Percentiles rank a stretch among this genome's conserved stretches.
phyloP scores from a whole-genome alignment of 2,888 invertebrate species.

The Chironomus tentans region DNA sequence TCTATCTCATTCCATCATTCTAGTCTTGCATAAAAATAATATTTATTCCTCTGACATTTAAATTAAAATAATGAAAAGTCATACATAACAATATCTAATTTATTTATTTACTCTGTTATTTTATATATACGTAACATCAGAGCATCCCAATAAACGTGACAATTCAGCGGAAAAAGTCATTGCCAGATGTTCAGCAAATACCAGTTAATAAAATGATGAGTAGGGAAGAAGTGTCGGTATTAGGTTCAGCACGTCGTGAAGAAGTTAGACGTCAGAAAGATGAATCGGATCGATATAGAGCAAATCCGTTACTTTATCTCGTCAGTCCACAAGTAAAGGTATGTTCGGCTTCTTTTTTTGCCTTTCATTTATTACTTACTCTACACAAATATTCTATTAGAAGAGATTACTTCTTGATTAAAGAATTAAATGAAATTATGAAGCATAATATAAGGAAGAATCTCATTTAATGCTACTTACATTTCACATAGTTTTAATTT shows the following conservation, averaged over 20 bases:
- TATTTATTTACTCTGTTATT: not conserved
- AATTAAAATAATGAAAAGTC: not conserved
- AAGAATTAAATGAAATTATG: not conserved
- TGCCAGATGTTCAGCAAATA: constrained; percentile 87
- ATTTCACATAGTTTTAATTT: too few relatives aligned
- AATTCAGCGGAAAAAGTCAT: constrained; percentile 87
- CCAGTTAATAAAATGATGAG: constrained; percentile 79
- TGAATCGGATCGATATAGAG: constrained; percentile 82
- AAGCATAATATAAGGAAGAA: too few relatives aligned
- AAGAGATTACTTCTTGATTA: not conserved
- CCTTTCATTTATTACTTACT: not conserved
- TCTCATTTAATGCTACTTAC: too few relatives aligned
- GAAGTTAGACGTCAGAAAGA: constrained; percentile 86
- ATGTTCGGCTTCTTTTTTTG: constrained; percentile 34
- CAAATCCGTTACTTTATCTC: constrained; percentile 90
- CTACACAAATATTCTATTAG: not conserved
- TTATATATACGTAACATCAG: constrained; percentile 43
- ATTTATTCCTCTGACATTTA: not conserved
- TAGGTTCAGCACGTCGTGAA: constrained; percentile 90
- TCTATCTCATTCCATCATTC: not conserved
- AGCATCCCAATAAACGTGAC: constrained; percentile 68
- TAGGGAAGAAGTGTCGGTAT: constrained; percentile 87
- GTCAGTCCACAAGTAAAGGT: constrained; percentile 97
- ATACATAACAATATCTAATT: not conserved
- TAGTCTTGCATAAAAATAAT: not conserved